phyloP scores from a whole-genome alignment of 2,113 vertebrate genomes.

The Pelobates fuscus region DNA sequence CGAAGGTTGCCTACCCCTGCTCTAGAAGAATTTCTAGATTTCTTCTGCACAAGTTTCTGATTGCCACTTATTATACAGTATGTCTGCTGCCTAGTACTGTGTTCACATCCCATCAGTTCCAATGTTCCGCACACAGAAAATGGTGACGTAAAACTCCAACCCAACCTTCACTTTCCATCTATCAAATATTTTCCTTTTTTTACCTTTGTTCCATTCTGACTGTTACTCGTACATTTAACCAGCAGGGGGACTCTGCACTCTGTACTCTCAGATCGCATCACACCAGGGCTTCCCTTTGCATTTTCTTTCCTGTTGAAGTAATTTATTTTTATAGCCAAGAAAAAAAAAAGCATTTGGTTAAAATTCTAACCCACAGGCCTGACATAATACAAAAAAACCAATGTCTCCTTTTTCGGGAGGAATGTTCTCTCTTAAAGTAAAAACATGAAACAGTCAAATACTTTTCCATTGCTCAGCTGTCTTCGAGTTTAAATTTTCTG shows the following conservation, averaged over 20 bases:
- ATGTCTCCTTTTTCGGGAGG: not conserved
- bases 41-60: no score
- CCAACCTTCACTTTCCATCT: not conserved
- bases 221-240: constrained; percentile 7
- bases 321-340: constrained; percentile 21
- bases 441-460: not conserved
- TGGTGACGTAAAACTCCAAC: no score
- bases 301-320: constrained; percentile 13
- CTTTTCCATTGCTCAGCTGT: not conserved
- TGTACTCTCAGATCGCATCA: not conserved
- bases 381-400: constrained; percentile 1
- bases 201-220: constrained; percentile 24
- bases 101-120: no score
- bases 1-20: no score
- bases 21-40: no score
- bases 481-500: not conserved
- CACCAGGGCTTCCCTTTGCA: not conserved
- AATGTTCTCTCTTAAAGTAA: not conserved
- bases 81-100: no score
- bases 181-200: constrained; percentile 18
- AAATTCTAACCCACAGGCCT: not conserved
- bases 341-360: constrained; percentile 6
- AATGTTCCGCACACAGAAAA: no score
- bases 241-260: constrained; percentile 12
- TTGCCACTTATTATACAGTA: no score